Evolutionary conservation across 37 sponge, comb jelly and placozoan genomes (phyloP), one percentile per base, ranked within the genome.

Genomic region (Haliclona indistincta): DNA sequence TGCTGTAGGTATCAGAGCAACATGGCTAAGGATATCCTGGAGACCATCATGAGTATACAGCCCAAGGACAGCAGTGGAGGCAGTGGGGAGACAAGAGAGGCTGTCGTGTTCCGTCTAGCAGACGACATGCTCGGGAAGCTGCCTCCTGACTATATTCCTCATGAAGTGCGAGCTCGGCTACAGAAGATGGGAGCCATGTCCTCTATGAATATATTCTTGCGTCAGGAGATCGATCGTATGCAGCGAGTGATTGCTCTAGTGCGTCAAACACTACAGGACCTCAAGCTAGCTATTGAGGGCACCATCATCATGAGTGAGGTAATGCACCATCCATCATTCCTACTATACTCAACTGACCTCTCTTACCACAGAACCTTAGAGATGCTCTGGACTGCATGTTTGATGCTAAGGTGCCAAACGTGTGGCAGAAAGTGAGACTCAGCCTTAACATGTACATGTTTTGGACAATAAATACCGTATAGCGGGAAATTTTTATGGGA

Each of bases 221-320:
- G 95, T 1, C 99, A 98, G 64, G 99, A 98, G 86, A 87, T 98
- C 23, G 99, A 98, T 71, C 83, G 99, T 26, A 98, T 98, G 99
- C 99, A 98, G 91, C 83, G 92, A 52, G 99, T 98, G 43, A 81
- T 98, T 52, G 67, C 42, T 19, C n/a, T 83, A 37, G 99, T 98
- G 3, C 64, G 94, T 15, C 53, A 25, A 37, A 94, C 96, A 13
- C 86, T 95, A 43, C 56, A 62, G 54, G 99, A 98, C 54, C 81
- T 98, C 36, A 79, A 90, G 70, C 86, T 98, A 32, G 99, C 99
- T 55, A 95, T 98, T 75, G 99, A 98, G 36, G 99, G 99, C 25
- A 95, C 99, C 45, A 98, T 98, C 82, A 98, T 98, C 78, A 98
- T 98, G 99, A 98, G 94, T 74, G 93, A 97, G 85, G 93, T 94